phyloP scores from a whole-genome alignment of 2,888 invertebrate species.

The Axea sp. region DNA sequence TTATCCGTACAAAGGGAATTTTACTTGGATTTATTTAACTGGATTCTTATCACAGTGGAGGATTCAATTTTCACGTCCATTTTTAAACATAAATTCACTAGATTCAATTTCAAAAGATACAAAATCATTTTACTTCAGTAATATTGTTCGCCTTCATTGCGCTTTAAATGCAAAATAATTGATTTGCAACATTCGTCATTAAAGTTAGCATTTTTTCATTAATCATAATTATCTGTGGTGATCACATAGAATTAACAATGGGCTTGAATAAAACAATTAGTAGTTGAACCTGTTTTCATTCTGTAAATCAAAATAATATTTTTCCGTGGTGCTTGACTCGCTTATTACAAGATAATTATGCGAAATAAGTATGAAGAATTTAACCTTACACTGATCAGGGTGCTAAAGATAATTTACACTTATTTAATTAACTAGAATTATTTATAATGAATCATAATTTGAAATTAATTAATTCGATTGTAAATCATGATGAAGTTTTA shows the following conservation, averaged over 20 bases:
- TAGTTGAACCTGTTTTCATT: constrained; percentile 46
- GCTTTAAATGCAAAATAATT: too few species aligned
- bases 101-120: too few species aligned
- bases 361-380: constrained; percentile 25
- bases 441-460: constrained; percentile 35
- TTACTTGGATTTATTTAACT: constrained; percentile 10
- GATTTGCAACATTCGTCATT: neutral
- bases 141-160: too few species aligned
- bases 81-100: too few species aligned
- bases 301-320: constrained; percentile 42
- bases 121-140: too few species aligned
- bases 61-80: neutral
- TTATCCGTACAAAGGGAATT: neutral
- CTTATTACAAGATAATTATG: constrained; percentile 36
- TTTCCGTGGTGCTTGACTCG: too few species aligned
- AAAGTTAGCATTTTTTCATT: neutral
- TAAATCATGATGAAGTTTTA: constrained; percentile 25
- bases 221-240: neutral
- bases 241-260: constrained; percentile 3
- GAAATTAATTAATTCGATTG: constrained; percentile 22
- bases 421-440: constrained; percentile 36
- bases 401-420: constrained; percentile 31
- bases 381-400: constrained; percentile 27
- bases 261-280: constrained; percentile 6
- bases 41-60: constrained; percentile 6